Evolutionary conservation across 1,140 invertebrate species (phyloP).

Genomic region (Aphidius ervi): DNA sequence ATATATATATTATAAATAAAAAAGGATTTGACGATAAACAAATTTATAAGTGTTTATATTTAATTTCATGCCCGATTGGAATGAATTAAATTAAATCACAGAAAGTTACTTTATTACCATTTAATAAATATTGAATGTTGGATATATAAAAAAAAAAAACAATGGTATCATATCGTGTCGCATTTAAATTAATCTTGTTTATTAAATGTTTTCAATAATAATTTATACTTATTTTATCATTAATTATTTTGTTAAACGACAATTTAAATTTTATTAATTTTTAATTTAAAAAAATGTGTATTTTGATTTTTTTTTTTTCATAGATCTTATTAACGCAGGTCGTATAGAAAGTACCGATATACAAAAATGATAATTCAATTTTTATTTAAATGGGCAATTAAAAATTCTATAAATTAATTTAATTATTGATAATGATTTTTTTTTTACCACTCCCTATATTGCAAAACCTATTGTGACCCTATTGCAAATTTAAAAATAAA

Average conservation of each 20-base stretch:
- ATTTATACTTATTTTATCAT: too few relatives aligned
- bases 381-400: too few relatives aligned
- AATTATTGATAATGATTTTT: constrained; percentile 38
- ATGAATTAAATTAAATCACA: constrained; percentile 33
- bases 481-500: neutral
- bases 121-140: constrained; percentile 42
- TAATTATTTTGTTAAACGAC: constrained; percentile 19
- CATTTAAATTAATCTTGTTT: constrained; percentile 18
- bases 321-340: constrained; percentile 36
- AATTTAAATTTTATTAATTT: constrained; percentile 20
- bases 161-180: constrained; percentile 24
- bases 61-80: constrained; percentile 33
- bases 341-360: constrained; percentile 25
- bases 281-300: constrained; percentile 17
- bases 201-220: too few relatives aligned
- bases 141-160: constrained; percentile 30
- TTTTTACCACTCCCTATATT: constrained; percentile 24
- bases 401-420: constrained; percentile 27
- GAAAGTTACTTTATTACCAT: constrained; percentile 37
- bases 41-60: constrained; percentile 37
- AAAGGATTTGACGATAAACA: constrained; percentile 36
- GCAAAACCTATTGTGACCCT: neutral
- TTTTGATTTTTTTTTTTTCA: constrained; percentile 18
- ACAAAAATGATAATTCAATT: constrained; percentile 1
- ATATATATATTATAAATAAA: constrained; percentile 27